phyloP scores from a whole-genome alignment of 2,888 invertebrate species.

The Epirrhoe alternata region DNA sequence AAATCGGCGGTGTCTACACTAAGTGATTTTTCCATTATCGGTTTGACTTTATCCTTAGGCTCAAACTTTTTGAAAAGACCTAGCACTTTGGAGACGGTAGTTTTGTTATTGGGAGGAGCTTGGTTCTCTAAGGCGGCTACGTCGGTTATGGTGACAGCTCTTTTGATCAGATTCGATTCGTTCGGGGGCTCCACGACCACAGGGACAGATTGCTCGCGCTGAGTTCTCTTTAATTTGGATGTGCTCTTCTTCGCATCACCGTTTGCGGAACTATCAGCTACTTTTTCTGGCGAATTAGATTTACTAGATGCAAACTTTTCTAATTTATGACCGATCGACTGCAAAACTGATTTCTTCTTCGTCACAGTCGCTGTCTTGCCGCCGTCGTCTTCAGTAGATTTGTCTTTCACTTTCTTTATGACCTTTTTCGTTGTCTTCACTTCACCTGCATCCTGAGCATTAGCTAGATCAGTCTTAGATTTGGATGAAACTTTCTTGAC shows the following conservation, averaged over 20 bases:
- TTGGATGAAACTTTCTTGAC: slow-evolving; percentile 78
- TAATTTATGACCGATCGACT: slow-evolving; percentile 91
- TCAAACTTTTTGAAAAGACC: slow-evolving; percentile 91
- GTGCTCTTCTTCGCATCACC: slow-evolving; percentile 61
- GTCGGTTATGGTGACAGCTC: slow-evolving; percentile 90
- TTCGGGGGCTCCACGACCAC: slow-evolving; percentile 80
- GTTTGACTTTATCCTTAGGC: slow-evolving; percentile 81
- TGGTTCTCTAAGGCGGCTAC: slow-evolving; percentile 79
- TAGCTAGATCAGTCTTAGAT: slow-evolving; percentile 72
- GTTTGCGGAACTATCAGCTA: slow-evolving; percentile 55
- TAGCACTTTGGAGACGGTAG: slow-evolving; percentile 90
- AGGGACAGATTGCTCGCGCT: slow-evolving; percentile 89
- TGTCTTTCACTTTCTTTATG: slow-evolving; percentile 75
- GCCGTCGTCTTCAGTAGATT: slow-evolving; percentile 63
- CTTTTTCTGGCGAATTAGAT: slow-evolving; percentile 80
- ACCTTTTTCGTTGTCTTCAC: slow-evolving; percentile 70
- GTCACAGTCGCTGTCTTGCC: slow-evolving; percentile 62
- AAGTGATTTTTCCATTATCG: slow-evolving; percentile 59
- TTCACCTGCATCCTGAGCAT: slow-evolving; percentile 60
- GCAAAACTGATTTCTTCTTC: slow-evolving; percentile 89
- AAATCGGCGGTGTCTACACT: slow-evolving; percentile 50
- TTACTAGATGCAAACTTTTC: slow-evolving; percentile 87
- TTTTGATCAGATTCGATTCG: slow-evolving; percentile 88
- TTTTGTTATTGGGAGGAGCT: slow-evolving; percentile 81
- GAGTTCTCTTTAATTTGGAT: slow-evolving; percentile 82